A percentile compares a stretch with the other conserved stretches of the same genome.
Evolutionary conservation across 2,113 vertebrate genomes (phyloP).

Genomic region (Theristicus caerulescens): DNA sequence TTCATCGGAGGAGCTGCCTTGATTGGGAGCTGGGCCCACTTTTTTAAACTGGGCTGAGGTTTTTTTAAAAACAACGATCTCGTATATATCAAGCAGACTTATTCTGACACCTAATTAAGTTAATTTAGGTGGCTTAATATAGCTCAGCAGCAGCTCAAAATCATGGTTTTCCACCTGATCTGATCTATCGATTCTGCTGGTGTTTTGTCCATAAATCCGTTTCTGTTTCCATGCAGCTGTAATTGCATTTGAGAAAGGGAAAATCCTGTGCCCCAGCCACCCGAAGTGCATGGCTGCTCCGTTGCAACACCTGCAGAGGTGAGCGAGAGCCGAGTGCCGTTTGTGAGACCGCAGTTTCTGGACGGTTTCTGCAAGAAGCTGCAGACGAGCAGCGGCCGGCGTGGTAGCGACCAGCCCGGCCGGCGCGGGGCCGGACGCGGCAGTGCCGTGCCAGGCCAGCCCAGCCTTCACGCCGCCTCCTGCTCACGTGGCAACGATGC

Average conservation of each 20-base stretch:
- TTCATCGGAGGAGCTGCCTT: accelerated
- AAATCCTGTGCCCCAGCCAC: neutral
- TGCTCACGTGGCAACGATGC: accelerated
- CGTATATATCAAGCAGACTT: neutral
- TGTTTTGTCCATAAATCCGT: neutral
- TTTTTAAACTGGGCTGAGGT: neutral
- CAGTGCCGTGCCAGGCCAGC: accelerated
- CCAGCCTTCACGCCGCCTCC: neutral
- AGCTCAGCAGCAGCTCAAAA: neutral
- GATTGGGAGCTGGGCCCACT: neutral
- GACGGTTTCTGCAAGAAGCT: neutral
- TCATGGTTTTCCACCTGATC: neutral
- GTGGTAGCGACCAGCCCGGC: neutral
- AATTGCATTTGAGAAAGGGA: neutral
- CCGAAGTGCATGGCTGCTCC: neutral
- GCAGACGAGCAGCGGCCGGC: neutral
- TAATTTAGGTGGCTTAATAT: slow-evolving; percentile 19
- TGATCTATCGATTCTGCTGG: neutral
- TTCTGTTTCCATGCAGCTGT: neutral
- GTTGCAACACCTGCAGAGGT: neutral
- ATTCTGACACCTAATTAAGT: slow-evolving; percentile 18
- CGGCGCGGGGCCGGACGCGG: neutral
- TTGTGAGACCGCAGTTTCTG: neutral
- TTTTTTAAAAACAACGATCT: neutral
- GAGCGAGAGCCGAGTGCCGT: accelerated